A percentile compares a stretch with the other conserved stretches of the same genome.
Evolutionary conservation across 2,888 invertebrate species (phyloP).

Genomic region (Chalcosyrphus nemorum): DNA sequence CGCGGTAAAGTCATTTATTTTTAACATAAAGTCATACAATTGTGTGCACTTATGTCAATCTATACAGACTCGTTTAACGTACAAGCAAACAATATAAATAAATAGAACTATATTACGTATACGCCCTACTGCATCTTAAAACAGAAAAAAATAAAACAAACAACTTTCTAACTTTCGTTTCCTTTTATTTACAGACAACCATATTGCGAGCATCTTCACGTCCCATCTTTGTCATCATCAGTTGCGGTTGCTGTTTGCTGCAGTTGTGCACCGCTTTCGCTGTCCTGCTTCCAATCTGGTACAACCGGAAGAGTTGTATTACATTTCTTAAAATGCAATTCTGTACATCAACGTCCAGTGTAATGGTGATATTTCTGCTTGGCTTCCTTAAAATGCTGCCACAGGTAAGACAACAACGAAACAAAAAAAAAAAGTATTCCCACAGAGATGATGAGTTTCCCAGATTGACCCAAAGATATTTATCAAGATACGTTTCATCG

Average conservation of each 20-base stretch:
- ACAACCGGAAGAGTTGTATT: constrained; percentile 83
- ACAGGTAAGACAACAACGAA: constrained; percentile 81
- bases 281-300: constrained; percentile 81
- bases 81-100: no score
- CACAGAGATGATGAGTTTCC: neutral
- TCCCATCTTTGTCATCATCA: constrained; percentile 81
- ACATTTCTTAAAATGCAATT: constrained; percentile 88
- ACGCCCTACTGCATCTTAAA: no score
- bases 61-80: no score
- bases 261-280: constrained; percentile 81
- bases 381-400: constrained; percentile 83
- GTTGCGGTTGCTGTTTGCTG: constrained; percentile 81
- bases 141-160: no score
- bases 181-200: constrained; percentile 75
- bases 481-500: neutral
- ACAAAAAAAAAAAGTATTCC: neutral
- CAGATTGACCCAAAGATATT: neutral
- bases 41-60: no score
- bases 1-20: no score
- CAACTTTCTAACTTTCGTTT: neutral
- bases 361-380: constrained; percentile 85
- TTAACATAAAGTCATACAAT: no score
- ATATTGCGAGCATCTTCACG: constrained; percentile 76
- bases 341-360: constrained; percentile 87
- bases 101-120: no score